These are phyloP conservation scores for Poecilia picta DNA, from an alignment of 2,797 vertebrate species.

Conservation along the genomic window DNA sequence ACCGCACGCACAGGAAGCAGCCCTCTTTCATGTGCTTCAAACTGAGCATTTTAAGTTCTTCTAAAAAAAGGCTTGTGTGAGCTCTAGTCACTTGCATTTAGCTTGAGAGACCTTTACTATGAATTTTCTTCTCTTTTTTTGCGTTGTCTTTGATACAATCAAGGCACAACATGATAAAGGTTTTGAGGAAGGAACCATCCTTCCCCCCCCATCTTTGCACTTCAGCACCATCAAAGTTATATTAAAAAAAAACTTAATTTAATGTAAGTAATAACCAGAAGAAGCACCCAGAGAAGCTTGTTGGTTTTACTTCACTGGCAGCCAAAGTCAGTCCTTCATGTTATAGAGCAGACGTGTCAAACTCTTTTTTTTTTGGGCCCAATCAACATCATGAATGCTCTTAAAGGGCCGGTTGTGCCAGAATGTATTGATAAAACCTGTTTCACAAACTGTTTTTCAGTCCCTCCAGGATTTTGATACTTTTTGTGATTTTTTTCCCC, in stretches of 20 bases:
- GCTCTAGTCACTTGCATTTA: slow-evolving; percentile 49
- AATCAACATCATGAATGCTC: too few relatives aligned
- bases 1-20: slow-evolving; percentile 83
- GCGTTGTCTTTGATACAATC: slow-evolving; percentile 10
- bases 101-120: slow-evolving; percentile 13
- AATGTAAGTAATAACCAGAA: neutral
- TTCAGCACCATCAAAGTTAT: neutral
- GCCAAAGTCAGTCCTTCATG: neutral
- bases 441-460: too few relatives aligned
- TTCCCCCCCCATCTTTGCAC: neutral
- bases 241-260: neutral
- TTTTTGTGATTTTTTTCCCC: too few relatives aligned
- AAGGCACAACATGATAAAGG: slow-evolving; percentile 11
- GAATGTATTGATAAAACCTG: too few relatives aligned
- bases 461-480: too few relatives aligned
- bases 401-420: too few relatives aligned
- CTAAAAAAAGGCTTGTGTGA: slow-evolving; percentile 23
- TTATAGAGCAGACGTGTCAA: neutral
- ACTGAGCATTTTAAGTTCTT: slow-evolving; percentile 42
- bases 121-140: slow-evolving; percentile 5
- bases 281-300: neutral
- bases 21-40: slow-evolving; percentile 70
- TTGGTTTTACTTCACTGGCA: neutral
- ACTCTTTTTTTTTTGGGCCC: too few relatives aligned
- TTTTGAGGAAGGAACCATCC: slow-evolving; percentile 8